A percentile compares a stretch with the other conserved stretches of the same genome.
phyloP scores from a whole-genome alignment of 2,797 vertebrate species.

The Microtus obscurus region DNA sequence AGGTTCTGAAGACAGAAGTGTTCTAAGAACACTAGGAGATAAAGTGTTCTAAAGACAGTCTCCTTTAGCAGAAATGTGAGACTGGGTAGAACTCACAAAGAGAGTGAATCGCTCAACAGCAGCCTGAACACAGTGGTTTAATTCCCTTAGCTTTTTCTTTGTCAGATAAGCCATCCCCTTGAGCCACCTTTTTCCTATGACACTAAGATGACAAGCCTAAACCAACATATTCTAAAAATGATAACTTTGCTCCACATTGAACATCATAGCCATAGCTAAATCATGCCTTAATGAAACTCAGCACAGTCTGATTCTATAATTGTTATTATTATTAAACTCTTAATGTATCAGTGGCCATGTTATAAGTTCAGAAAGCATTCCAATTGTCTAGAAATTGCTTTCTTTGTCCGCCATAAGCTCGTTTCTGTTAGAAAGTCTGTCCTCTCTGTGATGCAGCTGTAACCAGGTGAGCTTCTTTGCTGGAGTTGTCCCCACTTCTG shows the following conservation, averaged over 20 bases:
- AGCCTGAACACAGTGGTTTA: neutral
- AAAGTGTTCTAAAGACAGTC: neutral
- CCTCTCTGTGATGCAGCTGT: neutral
- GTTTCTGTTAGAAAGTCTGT: neutral
- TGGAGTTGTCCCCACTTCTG: neutral
- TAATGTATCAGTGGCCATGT: neutral
- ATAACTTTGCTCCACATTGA: slow-evolving; percentile 38
- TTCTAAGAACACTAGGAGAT: neutral
- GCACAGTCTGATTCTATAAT: neutral
- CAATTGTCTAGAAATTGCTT: neutral
- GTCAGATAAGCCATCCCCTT: neutral
- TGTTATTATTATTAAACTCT: neutral
- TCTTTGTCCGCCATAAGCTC: neutral
- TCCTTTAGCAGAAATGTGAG: neutral
- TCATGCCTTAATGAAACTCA: neutral
- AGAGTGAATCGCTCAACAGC: neutral
- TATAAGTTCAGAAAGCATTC: neutral
- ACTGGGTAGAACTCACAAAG: neutral
- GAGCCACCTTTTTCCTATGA: neutral
- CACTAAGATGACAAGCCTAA: neutral
- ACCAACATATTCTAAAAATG: neutral
- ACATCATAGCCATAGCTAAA: neutral
- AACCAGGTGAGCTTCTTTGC: neutral
- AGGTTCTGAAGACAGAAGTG: neutral
- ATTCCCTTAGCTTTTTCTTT: neutral